Evolutionary conservation across 2,888 invertebrate species (phyloP).

Genomic region (Neoascia interrupta): DNA sequence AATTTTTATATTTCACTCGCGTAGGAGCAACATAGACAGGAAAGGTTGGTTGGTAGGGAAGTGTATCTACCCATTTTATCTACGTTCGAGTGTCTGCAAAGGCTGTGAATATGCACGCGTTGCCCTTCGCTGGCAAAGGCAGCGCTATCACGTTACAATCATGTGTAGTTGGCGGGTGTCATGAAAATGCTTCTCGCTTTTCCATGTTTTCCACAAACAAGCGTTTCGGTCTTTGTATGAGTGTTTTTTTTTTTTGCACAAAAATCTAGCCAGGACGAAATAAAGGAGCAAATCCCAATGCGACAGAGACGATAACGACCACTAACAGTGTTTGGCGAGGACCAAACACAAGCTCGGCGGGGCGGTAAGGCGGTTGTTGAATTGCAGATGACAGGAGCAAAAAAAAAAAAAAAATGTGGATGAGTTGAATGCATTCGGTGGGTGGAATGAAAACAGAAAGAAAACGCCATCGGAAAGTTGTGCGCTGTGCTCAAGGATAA

Average conservation of each 20-base stretch:
- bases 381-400: constrained; percentile 42
- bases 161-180: constrained; percentile 1
- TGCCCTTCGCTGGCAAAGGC: neutral
- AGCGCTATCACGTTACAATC: constrained; percentile 2
- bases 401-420: constrained; percentile 8
- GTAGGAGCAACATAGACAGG: too few species aligned
- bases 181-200: constrained; percentile 1
- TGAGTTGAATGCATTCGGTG: constrained; percentile 24
- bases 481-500: constrained; percentile 22
- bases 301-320: constrained; percentile 30
- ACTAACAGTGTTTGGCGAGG: constrained; percentile 25
- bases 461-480: constrained; percentile 6
- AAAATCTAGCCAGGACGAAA: neutral
- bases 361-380: too few species aligned
- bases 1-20: neutral
- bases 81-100: neutral
- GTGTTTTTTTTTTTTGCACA: neutral
- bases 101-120: neutral
- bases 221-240: neutral
- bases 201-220: neutral
- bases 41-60: too few species aligned
- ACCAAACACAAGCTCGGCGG: constrained; percentile 20
- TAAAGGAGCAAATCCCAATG: neutral
- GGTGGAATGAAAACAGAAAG: neutral
- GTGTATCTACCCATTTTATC: neutral